Base-by-base conservation (phyloP, 2,888 invertebrate species). In the Kryphioiulus occultus region DNA sequence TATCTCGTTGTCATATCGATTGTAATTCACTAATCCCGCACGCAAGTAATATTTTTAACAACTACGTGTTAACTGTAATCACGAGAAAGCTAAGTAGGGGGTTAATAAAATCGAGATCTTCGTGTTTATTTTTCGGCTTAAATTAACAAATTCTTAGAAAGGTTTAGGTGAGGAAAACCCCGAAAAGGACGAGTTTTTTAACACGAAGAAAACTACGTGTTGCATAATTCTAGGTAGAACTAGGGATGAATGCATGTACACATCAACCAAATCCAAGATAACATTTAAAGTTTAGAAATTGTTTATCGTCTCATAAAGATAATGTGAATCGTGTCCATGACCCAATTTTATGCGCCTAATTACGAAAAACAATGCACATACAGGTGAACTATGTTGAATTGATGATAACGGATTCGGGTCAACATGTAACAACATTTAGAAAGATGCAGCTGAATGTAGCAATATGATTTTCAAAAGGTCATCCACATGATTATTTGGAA, bases 261-360 rank as follows among this genome's bases (percentile, higher is more conserved):
- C 59, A n/a, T 59, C 22, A 22, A 17, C 30, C 78, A 0, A 4
- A 30, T 17, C 22, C 30, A 78, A 17, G 78, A 78, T 30, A 30
- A 78, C 15, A 30, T 78, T 4, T 30, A 15, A 78, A 30, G 30
- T 30, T 78, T 68, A 26, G 68, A 78, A 78, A 30, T 30, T 78
- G 15, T 78, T 30, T 78, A 78, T 78, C 78, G 78, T 30, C 26
- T 78, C 78, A 78, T 15, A 30, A 78, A 78, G 30, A 78, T 26
- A 15, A 78, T 78, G 78, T 30, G 78, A 78, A 78, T 78, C 30
- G 78, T 15, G 78, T 30, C 78, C 78, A 78, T 78, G 78, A 78
- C 78, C 30, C 78, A 30, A 78, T 78, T 78, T 30, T 30, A 17
- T 12, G 26, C 12, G 68, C 68, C 78, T 26, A 78, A 78, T 78